Conservation (phyloP, 2,888 invertebrate species). For the Aphidoletes aphidimyza region DNA sequence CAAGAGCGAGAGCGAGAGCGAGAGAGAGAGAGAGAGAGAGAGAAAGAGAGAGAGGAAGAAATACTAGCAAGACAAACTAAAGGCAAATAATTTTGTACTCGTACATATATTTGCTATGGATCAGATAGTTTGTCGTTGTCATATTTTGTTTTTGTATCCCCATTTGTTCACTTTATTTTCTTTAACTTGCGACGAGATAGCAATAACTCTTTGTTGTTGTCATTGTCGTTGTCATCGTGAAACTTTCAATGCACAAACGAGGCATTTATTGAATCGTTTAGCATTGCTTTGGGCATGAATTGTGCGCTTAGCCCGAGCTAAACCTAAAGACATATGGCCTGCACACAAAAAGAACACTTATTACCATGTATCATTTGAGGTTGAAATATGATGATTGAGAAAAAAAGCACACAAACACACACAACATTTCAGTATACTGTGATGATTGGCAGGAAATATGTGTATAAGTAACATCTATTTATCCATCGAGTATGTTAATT, state of each 20-base stretch:
- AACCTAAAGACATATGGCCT: neutral
- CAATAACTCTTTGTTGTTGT: neutral
- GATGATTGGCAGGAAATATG: conserved; percentile 42
- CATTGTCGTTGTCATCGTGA: neutral
- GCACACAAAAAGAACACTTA: neutral
- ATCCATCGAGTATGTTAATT: conserved; percentile 33
- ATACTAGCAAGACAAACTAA: conserved; percentile 12
- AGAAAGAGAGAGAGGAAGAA: neutral
- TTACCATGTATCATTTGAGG: conserved; percentile 7
- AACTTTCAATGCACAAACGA: conserved; percentile 1
- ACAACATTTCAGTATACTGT: neutral
- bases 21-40: neutral
- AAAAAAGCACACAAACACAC: neutral
- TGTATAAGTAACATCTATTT: conserved; percentile 32
- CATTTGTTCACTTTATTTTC: neutral
- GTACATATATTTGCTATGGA: conserved; percentile 19
- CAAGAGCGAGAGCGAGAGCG: neutral
- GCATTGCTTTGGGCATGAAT: conserved; percentile 16
- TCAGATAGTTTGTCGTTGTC: neutral
- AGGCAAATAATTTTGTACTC: neutral
- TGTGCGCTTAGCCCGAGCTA: neutral
- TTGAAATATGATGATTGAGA: neutral
- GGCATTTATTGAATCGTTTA: conserved; percentile 28
- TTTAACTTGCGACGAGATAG: neutral
- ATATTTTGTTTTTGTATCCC: neutral